phyloP scores from a whole-genome alignment of 2,888 invertebrate species.

The Chloromyia formosa region DNA sequence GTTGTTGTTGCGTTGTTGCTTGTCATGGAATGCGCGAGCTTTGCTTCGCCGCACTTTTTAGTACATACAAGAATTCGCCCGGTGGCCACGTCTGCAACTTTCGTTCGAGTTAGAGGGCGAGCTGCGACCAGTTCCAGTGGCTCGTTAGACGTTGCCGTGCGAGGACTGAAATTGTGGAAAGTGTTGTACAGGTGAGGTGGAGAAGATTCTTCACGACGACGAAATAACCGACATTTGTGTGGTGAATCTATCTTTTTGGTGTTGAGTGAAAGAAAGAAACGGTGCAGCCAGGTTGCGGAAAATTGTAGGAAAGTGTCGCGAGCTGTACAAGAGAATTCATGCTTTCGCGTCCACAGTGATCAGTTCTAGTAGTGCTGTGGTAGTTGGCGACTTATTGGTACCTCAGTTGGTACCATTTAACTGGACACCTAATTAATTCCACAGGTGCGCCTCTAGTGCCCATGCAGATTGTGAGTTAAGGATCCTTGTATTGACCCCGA shows the following conservation, averaged over 20 bases:
- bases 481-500: neutral
- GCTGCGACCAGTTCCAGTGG: conserved; percentile 26
- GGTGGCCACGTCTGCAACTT: conserved; percentile 41
- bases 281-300: neutral
- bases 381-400: neutral
- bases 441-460: conserved; percentile 33
- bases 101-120: conserved; percentile 16
- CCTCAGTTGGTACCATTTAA: neutral
- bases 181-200: neutral
- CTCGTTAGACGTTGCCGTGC: conserved; percentile 42
- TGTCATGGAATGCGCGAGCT: conserved; percentile 12
- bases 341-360: neutral
- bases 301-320: conserved; percentile 20
- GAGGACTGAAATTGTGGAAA: conserved; percentile 17
- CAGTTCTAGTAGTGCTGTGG: neutral
- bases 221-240: neutral
- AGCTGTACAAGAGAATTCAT: neutral
- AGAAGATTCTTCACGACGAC: neutral
- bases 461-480: conserved; percentile 11
- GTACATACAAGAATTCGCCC: conserved; percentile 40
- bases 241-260: neutral
- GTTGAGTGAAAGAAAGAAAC: conserved; percentile 16
- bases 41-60: conserved; percentile 29
- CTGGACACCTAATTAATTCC: conserved; percentile 12
- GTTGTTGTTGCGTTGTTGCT: neutral